phyloP scores from a whole-genome alignment of 2,888 invertebrate species.

The Ctenicera cuprea region DNA sequence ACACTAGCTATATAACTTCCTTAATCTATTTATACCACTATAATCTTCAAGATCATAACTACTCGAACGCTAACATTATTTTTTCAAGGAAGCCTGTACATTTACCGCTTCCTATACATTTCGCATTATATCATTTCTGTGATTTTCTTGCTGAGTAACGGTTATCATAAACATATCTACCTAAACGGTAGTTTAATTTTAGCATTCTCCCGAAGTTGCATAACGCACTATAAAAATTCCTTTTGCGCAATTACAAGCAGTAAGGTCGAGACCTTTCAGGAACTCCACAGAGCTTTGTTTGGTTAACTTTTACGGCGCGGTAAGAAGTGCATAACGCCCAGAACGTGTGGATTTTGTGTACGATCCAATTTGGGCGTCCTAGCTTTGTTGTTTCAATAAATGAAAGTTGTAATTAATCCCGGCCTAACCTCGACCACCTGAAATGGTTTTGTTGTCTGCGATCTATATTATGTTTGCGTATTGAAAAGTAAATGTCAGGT shows the following conservation, averaged over 20 bases:
- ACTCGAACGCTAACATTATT: not conserved
- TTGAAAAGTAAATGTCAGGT: not conserved
- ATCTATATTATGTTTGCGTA: not conserved
- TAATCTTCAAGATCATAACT: too few species aligned
- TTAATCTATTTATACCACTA: too few species aligned
- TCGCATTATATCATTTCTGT: not conserved
- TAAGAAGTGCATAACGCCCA: conserved; percentile 3
- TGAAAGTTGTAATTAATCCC: conserved; percentile 18
- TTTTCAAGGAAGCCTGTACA: not conserved
- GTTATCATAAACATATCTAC: not conserved
- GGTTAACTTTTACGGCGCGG: not conserved
- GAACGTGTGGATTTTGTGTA: conserved; percentile 3
- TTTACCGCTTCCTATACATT: not conserved
- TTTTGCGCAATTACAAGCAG: conserved; percentile 6
- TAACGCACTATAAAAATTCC: conserved; percentile 4
- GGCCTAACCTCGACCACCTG: conserved; percentile 14
- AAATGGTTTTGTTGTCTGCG: not conserved
- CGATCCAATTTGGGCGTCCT: conserved; percentile 1
- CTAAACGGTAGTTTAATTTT: conserved; percentile 19
- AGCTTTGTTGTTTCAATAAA: not conserved
- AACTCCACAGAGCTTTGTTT: not conserved
- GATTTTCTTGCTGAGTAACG: conserved; percentile 11
- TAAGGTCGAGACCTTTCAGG: conserved; percentile 21
- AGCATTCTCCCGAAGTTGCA: conserved; percentile 18
- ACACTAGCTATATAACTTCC: too few species aligned